Evolutionary conservation across 1,140 invertebrate genomes (phyloP).

Genomic region (Sycophila sp.): DNA sequence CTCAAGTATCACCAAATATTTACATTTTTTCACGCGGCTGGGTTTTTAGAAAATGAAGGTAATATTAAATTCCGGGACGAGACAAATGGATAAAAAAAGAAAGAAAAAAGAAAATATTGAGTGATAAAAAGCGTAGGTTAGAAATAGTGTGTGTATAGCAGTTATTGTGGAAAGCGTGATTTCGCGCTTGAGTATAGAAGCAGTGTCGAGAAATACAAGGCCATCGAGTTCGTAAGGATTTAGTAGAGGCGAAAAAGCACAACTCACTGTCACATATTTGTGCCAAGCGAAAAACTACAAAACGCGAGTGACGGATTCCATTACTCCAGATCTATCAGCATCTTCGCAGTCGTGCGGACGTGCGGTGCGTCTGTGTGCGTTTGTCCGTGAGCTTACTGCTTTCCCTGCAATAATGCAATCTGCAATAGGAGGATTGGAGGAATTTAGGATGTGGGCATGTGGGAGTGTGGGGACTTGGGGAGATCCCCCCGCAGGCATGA

Average conservation of each 20-base stretch:
- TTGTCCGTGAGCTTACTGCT: too few relatives aligned
- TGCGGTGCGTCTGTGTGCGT: too few relatives aligned
- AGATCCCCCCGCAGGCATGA: not conserved
- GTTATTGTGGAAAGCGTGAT: not conserved
- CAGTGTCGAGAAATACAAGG: not conserved
- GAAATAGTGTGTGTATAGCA: conserved; percentile 12
- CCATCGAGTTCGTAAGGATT: not conserved
- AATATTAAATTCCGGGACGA: too few relatives aligned
- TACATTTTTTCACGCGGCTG: too few relatives aligned
- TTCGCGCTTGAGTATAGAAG: conserved; percentile 1
- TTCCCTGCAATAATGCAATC: not conserved
- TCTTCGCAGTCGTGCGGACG: not conserved
- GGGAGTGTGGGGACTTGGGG: conserved; percentile 19
- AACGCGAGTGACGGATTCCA: conserved; percentile 45
- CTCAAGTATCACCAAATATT: too few relatives aligned
- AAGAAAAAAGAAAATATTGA: not conserved
- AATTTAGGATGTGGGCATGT: too few relatives aligned
- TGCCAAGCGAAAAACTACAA: conserved; percentile 43
- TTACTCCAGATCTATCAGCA: conserved; percentile 12
- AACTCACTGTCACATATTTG: conserved; percentile 57
- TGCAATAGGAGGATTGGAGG: too few relatives aligned
- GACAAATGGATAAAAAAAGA: not conserved
- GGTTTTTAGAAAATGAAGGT: too few relatives aligned
- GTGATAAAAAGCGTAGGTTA: conserved; percentile 20
- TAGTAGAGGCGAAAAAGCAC: not conserved